phyloP scores from a whole-genome alignment of 2,113 vertebrate genomes.

The Sceloporus undulatus region DNA sequence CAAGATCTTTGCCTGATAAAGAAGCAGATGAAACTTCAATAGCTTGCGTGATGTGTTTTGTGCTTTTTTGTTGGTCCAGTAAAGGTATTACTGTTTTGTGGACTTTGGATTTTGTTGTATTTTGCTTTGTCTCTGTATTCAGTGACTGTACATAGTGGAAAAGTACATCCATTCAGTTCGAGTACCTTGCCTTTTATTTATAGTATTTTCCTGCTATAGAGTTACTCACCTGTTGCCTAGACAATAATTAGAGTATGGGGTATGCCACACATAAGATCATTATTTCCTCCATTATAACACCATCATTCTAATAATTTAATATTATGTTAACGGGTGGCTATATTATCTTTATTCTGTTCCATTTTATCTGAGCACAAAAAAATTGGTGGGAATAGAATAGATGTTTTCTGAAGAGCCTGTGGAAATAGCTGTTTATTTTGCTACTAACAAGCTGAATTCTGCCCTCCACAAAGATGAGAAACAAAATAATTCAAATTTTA shows the following conservation, averaged over 20 bases:
- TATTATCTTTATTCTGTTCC: conserved; percentile 31
- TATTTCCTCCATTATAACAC: background rate
- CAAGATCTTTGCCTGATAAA: too few species aligned
- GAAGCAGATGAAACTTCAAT: too few species aligned
- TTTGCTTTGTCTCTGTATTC: background rate
- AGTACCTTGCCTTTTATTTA: conserved; percentile 3
- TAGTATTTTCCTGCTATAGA: conserved; percentile 19
- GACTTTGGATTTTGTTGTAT: too few species aligned
- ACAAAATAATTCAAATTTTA: background rate
- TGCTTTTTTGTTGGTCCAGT: too few species aligned
- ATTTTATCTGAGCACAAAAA: conserved; percentile 34
- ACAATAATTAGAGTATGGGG: conserved; percentile 22
- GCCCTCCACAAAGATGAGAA: background rate
- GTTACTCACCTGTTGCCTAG: background rate
- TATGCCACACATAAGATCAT: conserved; percentile 20
- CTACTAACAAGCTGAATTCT: conserved; percentile 4
- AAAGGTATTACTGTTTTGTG: too few species aligned
- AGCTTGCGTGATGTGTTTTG: too few species aligned
- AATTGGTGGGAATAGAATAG: background rate
- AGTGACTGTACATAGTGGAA: background rate
- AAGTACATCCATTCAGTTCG: conserved; percentile 16
- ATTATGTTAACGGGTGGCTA: conserved; percentile 20
- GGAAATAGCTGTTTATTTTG: background rate
- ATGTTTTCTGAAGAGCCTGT: background rate
- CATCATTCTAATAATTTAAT: conserved; percentile 47